Evolutionary conservation across 2,888 invertebrate species (phyloP).

Genomic region (Pseudococcus viburni): DNA sequence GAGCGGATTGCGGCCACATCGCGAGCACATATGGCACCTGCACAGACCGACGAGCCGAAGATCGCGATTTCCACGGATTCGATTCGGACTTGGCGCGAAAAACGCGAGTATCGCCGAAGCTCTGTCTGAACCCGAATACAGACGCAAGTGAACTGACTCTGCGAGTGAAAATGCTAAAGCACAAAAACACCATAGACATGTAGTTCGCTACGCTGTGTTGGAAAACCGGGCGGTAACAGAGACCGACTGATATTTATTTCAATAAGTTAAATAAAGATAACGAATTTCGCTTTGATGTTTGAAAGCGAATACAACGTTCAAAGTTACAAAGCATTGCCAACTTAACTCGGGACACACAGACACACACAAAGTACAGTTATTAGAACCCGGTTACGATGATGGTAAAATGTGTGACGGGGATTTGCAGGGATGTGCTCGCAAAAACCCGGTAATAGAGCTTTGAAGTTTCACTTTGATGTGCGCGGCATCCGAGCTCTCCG

Average conservation of each 20-base stretch:
- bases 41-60: background rate
- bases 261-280: slow-evolving; percentile 67
- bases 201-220: slow-evolving; percentile 43
- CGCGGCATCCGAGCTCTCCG: background rate
- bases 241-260: slow-evolving; percentile 65
- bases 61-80: slow-evolving; percentile 18
- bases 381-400: slow-evolving; percentile 64
- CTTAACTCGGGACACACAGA: slow-evolving; percentile 61
- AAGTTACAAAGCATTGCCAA: slow-evolving; percentile 67
- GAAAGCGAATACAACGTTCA: slow-evolving; percentile 66
- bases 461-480: slow-evolving; percentile 63
- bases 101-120: background rate
- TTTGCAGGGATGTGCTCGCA: slow-evolving; percentile 56
- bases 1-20: slow-evolving; percentile 12
- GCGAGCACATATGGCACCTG: background rate
- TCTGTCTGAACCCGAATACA: slow-evolving; percentile 63
- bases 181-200: slow-evolving; percentile 62
- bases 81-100: background rate
- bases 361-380: slow-evolving; percentile 64
- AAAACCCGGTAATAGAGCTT: slow-evolving; percentile 64
- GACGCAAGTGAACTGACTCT: slow-evolving; percentile 64
- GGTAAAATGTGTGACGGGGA: slow-evolving; percentile 60
- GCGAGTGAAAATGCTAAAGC: slow-evolving; percentile 50
- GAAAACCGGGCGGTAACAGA: slow-evolving; percentile 56
- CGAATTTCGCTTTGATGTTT: slow-evolving; percentile 67